Evolutionary conservation across 2,113 vertebrate genomes (phyloP).

Genomic region (Chamaetylas fuelleborni): DNA sequence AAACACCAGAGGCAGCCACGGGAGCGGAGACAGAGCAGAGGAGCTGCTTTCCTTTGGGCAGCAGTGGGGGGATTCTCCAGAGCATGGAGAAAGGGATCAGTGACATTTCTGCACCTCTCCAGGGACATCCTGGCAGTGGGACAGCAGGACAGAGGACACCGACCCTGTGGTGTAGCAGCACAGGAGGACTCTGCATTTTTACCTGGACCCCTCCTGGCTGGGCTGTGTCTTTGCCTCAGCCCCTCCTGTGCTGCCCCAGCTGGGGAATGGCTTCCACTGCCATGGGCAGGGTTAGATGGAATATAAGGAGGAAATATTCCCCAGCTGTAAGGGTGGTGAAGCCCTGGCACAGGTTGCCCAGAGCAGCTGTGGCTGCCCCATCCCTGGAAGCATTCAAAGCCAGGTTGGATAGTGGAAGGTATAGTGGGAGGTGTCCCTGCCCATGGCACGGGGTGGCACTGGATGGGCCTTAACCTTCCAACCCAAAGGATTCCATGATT

Average conservation of each 20-base stretch:
- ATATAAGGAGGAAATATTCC: neutral
- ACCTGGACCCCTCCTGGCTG: rapidly evolving
- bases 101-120: neutral
- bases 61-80: neutral
- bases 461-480: neutral
- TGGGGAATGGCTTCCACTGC: neutral
- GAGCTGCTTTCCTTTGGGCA: neutral
- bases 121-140: neutral
- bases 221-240: neutral
- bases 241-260: neutral
- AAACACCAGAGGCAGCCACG: neutral
- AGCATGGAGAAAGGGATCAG: neutral
- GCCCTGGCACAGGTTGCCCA: neutral
- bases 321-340: rapidly evolving
- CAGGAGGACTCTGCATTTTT: neutral
- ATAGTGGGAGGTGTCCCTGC: neutral
- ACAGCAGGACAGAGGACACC: neutral
- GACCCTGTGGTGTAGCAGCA: neutral
- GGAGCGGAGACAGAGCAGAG: neutral
- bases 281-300: neutral
- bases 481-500: neutral
- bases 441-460: neutral
- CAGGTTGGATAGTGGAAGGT: neutral
- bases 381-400: neutral
- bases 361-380: neutral